Conservation (phyloP, 2,888 invertebrate species). For the Herminia tarsipennalis region DNA sequence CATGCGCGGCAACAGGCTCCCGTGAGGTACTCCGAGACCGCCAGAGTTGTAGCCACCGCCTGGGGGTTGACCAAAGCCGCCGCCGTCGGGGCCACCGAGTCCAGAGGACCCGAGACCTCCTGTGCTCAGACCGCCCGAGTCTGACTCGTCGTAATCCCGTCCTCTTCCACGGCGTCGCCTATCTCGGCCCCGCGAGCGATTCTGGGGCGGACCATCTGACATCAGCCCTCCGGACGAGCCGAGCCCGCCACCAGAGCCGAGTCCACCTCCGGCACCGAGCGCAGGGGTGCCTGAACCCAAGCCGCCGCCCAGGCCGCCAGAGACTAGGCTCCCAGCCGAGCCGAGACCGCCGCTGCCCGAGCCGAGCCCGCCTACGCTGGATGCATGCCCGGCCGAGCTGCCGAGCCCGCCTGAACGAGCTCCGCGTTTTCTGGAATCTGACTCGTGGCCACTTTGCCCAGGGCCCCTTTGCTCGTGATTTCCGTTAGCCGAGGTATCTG, state of each 20-base stretch:
- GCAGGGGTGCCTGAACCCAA: conserved; percentile 40
- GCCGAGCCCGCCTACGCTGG: conserved; percentile 55
- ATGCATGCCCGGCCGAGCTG: conserved; percentile 45
- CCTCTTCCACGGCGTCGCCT: conserved; percentile 78
- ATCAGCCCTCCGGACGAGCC: conserved; percentile 30
- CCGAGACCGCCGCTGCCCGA: conserved; percentile 51
- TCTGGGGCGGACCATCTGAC: conserved; percentile 40
- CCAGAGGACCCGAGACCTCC: conserved; percentile 53
- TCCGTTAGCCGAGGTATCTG: conserved; percentile 56
- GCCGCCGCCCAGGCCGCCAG: conserved; percentile 31
- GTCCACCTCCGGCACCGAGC: conserved; percentile 48
- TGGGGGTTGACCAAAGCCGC: conserved; percentile 59
- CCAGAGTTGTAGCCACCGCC: conserved; percentile 67
- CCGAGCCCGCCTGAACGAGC: conserved; percentile 56
- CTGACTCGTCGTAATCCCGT: conserved; percentile 66
- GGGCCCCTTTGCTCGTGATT: conserved; percentile 67
- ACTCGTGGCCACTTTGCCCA: conserved; percentile 74
- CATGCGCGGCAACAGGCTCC: conserved; percentile 78
- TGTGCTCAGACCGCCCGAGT: conserved; percentile 50
- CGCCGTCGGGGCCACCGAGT: conserved; percentile 55
- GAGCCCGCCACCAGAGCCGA: conserved; percentile 44
- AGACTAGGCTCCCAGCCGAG: conserved; percentile 9
- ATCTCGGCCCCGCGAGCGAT: conserved; percentile 66
- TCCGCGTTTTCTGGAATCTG: conserved; percentile 80
- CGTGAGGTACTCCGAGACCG: conserved; percentile 78